phyloP scores from a whole-genome alignment of 2,888 invertebrate genomes.

The Falcaria lacertinaria region DNA sequence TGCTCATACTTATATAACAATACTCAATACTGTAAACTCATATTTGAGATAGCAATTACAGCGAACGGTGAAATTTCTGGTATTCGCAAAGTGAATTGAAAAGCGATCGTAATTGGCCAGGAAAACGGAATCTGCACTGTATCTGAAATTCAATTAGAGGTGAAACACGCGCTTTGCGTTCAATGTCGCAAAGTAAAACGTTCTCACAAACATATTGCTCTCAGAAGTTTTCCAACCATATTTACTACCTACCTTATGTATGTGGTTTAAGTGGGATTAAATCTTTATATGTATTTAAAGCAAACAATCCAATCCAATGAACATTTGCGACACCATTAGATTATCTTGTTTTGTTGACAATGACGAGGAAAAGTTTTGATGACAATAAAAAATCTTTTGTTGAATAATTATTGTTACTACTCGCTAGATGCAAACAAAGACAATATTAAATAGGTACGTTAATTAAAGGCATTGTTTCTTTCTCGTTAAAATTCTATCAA shows the following conservation, averaged over 20 bases:
- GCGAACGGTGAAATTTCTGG: slow-evolving; percentile 14
- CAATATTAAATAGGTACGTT: slow-evolving; percentile 14
- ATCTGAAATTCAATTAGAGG: slow-evolving; percentile 36
- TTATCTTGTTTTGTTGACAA: neutral
- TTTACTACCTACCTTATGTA: too few species aligned
- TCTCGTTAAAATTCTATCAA: slow-evolving; percentile 25
- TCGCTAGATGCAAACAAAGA: slow-evolving; percentile 12
- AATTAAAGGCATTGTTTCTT: slow-evolving; percentile 19
- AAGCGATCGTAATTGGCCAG: slow-evolving; percentile 27
- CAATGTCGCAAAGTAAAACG: neutral
- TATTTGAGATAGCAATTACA: slow-evolving; percentile 10
- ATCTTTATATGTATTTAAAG: too few species aligned
- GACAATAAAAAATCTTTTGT: neutral
- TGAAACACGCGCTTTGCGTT: slow-evolving; percentile 15
- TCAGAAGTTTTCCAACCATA: too few species aligned
- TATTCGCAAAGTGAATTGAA: slow-evolving; percentile 48
- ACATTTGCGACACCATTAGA: too few species aligned
- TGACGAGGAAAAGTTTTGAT: neutral
- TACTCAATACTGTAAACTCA: neutral
- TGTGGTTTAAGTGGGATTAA: too few species aligned
- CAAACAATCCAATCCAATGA: too few species aligned
- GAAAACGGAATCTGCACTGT: slow-evolving; percentile 13
- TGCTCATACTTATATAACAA: too few species aligned
- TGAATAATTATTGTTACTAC: neutral
- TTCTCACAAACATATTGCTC: neutral